Base-by-base conservation (phyloP, 2,888 invertebrate genomes). In the Harmothoe impar region DNA sequence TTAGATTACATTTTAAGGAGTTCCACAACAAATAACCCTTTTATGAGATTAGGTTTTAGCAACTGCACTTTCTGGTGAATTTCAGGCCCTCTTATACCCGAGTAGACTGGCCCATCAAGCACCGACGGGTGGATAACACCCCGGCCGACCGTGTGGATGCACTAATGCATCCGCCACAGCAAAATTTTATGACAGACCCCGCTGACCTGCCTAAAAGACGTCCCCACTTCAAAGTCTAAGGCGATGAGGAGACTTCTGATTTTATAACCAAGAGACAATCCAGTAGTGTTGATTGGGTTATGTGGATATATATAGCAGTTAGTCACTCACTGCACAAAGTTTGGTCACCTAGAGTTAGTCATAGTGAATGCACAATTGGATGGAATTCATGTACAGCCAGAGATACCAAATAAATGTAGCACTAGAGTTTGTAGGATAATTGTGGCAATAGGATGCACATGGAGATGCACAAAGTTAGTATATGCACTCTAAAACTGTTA, bases 101-200 rank as follows among this genome's bases (percentile, higher is more conserved):
- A n/a, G n/a, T 54, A 84, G 90, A 91, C 68, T 84, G 77, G 68
- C 90, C 89, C 3, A 77, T 91, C 15, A 91, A 91, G 72, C 91
- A 91, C 62, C 85, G 91, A 25, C 31, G 89, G 23, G 89, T 91
- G 31, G 86, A 91, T 68, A 91, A 91, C 88, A 31, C 85, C 25
- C 77, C 85, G 20, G 15, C 56, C 10, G 91, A 91, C 72, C 77
- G 56, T 25, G 90, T 91, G 68, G 84, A 23, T 15, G 35, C 12
- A 1, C 86, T 91, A 17, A 15, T 91, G 62, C 52, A 89, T 51
- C 78, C 77, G 12, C 89, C 89, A 29, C 51, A 20, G 52, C 31
- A 33, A 62, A n/a, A 77, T 52, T 52, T 43, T 29, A 51, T 23
- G 3, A 89, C 77, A 51, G 52, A 89, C 43, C 77, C 78, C 0